Evolutionary conservation across 2,113 vertebrate species (phyloP).

Genomic region (Sphyrna mokarran): DNA sequence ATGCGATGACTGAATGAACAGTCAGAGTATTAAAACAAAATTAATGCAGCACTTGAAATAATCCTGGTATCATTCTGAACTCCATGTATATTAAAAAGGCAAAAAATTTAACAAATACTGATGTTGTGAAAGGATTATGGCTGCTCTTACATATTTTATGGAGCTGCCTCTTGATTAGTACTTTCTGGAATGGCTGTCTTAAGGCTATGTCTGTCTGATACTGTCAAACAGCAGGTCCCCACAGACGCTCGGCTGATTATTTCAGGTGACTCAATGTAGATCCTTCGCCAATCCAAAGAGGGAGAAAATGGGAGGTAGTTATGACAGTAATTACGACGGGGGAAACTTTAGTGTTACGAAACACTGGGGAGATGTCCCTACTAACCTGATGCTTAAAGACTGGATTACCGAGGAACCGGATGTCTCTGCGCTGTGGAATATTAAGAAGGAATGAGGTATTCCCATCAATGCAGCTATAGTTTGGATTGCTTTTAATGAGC

Average conservation of each 20-base stretch:
- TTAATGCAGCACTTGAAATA: neutral
- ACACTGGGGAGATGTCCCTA: neutral
- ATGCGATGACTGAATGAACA: neutral
- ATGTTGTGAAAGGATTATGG: conserved; percentile 10
- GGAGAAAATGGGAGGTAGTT: neutral
- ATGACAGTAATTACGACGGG: neutral
- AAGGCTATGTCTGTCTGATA: conserved; percentile 22
- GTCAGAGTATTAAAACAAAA: neutral
- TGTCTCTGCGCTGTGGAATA: neutral
- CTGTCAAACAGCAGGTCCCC: neutral
- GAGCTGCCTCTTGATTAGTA: conserved; percentile 23
- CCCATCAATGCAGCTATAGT: neutral
- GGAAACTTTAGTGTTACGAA: neutral
- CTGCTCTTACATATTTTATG: conserved; percentile 30
- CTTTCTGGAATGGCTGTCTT: conserved; percentile 31
- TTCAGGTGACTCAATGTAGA: conserved; percentile 16
- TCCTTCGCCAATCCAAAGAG: neutral
- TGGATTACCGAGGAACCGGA: conserved; percentile 11
- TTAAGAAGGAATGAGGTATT: neutral
- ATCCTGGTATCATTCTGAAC: neutral
- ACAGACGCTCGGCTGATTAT: neutral
- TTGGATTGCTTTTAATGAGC: neutral
- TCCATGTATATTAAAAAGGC: neutral
- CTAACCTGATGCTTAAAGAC: neutral
- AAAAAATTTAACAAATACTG: conserved; percentile 11